Conservation (phyloP, 2,888 invertebrate species). For the Lasioglossum malachurum region DNA sequence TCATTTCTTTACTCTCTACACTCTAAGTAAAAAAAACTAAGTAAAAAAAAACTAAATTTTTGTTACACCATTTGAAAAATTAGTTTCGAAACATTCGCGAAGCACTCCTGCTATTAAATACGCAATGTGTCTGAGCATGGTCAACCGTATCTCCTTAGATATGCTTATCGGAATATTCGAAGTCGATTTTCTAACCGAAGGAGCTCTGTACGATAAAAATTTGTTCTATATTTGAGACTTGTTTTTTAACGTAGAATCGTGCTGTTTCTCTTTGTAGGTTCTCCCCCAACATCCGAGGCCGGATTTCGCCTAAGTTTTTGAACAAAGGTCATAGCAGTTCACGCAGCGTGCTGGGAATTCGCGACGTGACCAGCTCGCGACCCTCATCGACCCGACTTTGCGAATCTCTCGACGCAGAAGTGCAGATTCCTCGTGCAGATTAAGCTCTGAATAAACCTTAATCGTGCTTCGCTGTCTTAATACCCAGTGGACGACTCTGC, state of each 20-base stretch:
- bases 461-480: conserved; percentile 38
- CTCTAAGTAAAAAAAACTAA: too few species aligned
- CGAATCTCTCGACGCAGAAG: conserved; percentile 38
- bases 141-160: too few species aligned
- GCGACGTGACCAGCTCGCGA: conserved; percentile 72
- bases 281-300: background rate
- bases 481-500: conserved; percentile 14
- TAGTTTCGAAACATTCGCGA: too few species aligned
- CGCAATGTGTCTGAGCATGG: too few species aligned
- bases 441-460: conserved; percentile 56
- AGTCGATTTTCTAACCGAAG: background rate
- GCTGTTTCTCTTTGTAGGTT: background rate
- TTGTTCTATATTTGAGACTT: background rate
- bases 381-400: conserved; percentile 39
- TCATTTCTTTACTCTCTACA: too few species aligned
- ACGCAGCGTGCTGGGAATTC: conserved; percentile 70
- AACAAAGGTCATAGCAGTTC: conserved; percentile 62
- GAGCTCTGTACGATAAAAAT: background rate
- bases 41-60: too few species aligned
- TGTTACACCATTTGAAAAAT: too few species aligned
- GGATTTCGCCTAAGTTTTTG: conserved; percentile 49
- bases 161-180: background rate
- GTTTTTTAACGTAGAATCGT: background rate
- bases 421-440: conserved; percentile 54
- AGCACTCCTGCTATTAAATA: too few species aligned